phyloP scores from a whole-genome alignment of 2,113 vertebrate species.

The Tor tambroides region DNA sequence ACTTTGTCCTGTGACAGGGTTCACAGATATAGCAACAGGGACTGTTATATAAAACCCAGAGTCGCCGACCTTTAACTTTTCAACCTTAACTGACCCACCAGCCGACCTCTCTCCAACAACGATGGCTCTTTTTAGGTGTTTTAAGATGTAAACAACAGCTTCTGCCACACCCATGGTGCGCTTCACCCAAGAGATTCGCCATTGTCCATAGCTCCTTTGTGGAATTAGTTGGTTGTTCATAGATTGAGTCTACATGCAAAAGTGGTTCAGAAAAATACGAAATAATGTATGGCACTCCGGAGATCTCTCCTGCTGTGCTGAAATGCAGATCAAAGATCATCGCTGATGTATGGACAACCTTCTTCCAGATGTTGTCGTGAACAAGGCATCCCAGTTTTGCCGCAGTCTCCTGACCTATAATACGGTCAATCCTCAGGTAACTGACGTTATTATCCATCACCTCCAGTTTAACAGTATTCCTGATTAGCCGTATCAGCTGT shows the following conservation, averaged over 20 bases:
- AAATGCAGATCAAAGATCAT: constrained; percentile 86
- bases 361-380: constrained; percentile 81
- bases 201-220: constrained; percentile 85
- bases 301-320: constrained; percentile 79
- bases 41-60: constrained; percentile 86
- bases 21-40: constrained; percentile 84
- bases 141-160: constrained; percentile 84
- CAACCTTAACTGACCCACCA: constrained; percentile 82
- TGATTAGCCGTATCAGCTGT: constrained; percentile 77
- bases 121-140: constrained; percentile 82
- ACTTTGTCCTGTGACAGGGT: constrained; percentile 83
- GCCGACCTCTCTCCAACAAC: constrained; percentile 83
- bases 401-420: constrained; percentile 77
- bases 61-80: constrained; percentile 80
- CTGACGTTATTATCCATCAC: constrained; percentile 82
- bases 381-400: constrained; percentile 77
- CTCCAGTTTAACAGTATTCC: constrained; percentile 75
- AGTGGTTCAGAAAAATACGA: constrained; percentile 80
- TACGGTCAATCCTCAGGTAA: constrained; percentile 83
- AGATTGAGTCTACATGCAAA: constrained; percentile 85
- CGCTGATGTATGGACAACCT: constrained; percentile 77
- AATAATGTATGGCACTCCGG: constrained; percentile 84
- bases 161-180: constrained; percentile 82
- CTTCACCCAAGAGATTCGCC: constrained; percentile 71
- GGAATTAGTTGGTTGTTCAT: constrained; percentile 82